Evolutionary conservation across 2,888 invertebrate genomes (phyloP).

Genomic region (Desoria tigrina): DNA sequence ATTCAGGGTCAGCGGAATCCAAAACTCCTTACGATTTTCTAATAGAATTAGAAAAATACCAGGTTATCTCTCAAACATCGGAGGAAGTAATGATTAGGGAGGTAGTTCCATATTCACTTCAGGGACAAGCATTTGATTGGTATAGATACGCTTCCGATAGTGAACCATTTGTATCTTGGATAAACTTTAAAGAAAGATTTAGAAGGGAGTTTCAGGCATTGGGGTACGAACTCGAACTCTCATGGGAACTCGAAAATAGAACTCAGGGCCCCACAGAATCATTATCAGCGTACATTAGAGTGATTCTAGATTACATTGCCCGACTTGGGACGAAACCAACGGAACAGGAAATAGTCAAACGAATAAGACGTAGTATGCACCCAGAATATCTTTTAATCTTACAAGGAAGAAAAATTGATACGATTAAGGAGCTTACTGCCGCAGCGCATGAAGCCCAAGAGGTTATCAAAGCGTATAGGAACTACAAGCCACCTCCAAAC

Average conservation of each 20-base stretch:
- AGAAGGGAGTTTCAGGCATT: constrained; percentile 18
- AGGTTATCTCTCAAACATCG: background rate
- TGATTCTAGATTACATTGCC: constrained; percentile 3
- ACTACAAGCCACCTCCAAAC: background rate
- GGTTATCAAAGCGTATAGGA: background rate
- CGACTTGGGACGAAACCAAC: constrained; percentile 8
- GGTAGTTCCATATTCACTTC: constrained; percentile 6
- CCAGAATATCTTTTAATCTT: constrained; percentile 15
- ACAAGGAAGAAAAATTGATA: background rate
- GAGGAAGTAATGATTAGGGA: constrained; percentile 8
- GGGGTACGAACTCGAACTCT: constrained; percentile 11
- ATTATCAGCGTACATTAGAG: constrained; percentile 12
- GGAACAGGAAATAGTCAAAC: background rate
- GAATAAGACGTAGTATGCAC: constrained; percentile 18
- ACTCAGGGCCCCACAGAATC: constrained; percentile 19
- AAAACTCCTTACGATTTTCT: constrained; percentile 15
- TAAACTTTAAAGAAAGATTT: constrained; percentile 6
- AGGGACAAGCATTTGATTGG: constrained; percentile 18
- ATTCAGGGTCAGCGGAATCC: background rate
- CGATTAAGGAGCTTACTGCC: constrained; percentile 5
- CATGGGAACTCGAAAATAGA: constrained; percentile 19
- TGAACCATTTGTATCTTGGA: constrained; percentile 7
- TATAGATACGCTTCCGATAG: constrained; percentile 1
- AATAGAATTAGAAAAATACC: constrained; percentile 15
- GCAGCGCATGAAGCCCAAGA: constrained; percentile 22